Conservation (phyloP, 1,140 invertebrate species). For the Drosophila kikkawai region DNA sequence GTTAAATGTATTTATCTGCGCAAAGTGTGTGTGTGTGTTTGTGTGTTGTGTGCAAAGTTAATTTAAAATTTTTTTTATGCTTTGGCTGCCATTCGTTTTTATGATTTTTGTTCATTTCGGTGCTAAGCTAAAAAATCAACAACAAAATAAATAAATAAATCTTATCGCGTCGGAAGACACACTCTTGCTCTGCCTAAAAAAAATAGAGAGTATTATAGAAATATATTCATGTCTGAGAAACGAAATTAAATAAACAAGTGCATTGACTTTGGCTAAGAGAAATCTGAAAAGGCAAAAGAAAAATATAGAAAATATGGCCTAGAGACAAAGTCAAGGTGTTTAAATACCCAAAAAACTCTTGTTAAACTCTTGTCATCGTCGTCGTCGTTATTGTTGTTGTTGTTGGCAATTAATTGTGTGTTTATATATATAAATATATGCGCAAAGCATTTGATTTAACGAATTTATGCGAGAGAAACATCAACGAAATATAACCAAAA, state of each 20-base stretch:
- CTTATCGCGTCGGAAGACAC: conserved; percentile 36
- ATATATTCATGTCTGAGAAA: not conserved
- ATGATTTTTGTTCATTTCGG: conserved; percentile 48
- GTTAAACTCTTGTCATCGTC: conserved; percentile 33
- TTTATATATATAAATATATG: conserved; percentile 9
- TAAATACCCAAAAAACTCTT: conserved; percentile 11
- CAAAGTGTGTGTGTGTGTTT: conserved; percentile 6
- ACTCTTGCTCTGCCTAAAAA: not conserved
- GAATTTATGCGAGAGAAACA: conserved; percentile 33
- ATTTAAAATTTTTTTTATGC: conserved; percentile 51
- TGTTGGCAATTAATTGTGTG: conserved; percentile 31
- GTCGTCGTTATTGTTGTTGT: conserved; percentile 25
- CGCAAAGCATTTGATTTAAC: conserved; percentile 39
- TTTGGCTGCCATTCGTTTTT: conserved; percentile 52
- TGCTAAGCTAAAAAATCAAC: conserved; percentile 38
- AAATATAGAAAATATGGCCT: conserved; percentile 8
- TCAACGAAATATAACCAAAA: conserved; percentile 27
- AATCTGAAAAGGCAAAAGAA: not conserved
- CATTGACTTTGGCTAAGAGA: conserved; percentile 55
- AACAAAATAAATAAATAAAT: conserved; percentile 46
- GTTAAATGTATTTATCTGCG: conserved; percentile 56
- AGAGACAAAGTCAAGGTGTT: conserved; percentile 68
- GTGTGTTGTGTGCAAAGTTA: conserved; percentile 32
- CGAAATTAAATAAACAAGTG: conserved; percentile 48
- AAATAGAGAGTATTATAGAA: conserved; percentile 1